Evolutionary conservation across 2,797 vertebrate species (phyloP), one percentile per base, ranked within the genome.

Genomic region (Malurus leucopterus): DNA sequence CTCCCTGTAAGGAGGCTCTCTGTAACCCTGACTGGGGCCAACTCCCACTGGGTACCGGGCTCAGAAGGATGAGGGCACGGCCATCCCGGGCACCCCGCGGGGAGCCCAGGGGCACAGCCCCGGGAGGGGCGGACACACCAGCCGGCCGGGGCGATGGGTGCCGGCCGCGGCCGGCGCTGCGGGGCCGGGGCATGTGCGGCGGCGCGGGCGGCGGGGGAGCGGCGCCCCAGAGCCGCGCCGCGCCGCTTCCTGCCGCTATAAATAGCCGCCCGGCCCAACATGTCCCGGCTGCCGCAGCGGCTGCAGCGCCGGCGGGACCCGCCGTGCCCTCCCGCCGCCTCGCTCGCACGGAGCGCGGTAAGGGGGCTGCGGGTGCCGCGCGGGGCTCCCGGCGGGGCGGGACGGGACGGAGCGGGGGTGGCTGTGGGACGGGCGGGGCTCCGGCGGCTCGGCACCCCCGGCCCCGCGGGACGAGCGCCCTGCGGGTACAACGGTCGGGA

Each of bases 151-250:
- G 26, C 27, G 49, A 18, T 29, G 53, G 20, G 53, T 54, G 17
- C 63, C 40, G 14, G 14, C 8, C 10, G 36, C 36, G 36, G 36
- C 36, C 36, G 36, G 30, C 50, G 14, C 29, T 0, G 29, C 21
- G 74, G 43, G n/a, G 13, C 71, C 61, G 67, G 62, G 54, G 26
- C 71, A 19, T 81, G 86, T 87, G 85, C 58, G 65, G 88, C 68
- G 71, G 83, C 69, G 74, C 73, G 38, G 85, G 75, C 94, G 90
- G 95, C 95, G 95, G 95, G 95, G 91, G 93, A 93, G 95, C 89
- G 93, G 95, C 95, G 86, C 86, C 96, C 80, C 81, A 82, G 90
- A 86, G 95, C 96, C 79, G 84, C 61, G 53, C 83, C 5, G 86
- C 80, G 75, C 86, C 84, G 94, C 93, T 96, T 96, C 96, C 88